A percentile compares a stretch with the other conserved stretches of the same genome.
Evolutionary conservation across 2,113 vertebrate genomes (phyloP).

Genomic region (Lagopus leucura): DNA sequence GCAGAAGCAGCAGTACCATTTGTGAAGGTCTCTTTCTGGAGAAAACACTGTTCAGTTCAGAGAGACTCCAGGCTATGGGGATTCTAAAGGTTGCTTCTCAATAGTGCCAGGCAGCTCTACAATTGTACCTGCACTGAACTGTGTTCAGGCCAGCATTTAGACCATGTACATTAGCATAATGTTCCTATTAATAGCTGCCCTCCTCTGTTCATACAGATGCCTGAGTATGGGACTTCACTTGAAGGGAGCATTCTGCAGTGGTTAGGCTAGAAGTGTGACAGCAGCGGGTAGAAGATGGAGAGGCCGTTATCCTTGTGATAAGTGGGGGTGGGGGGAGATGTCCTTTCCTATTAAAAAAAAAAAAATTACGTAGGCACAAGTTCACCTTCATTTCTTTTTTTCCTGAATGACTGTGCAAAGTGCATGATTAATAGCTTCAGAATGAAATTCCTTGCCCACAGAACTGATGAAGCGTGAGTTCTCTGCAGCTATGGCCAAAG

Average conservation of each 20-base stretch:
- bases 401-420: slow-evolving; percentile 29
- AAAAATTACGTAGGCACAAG: not conserved
- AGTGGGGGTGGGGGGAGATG: not conserved
- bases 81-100: not conserved
- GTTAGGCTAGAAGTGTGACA: not conserved
- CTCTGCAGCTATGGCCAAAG: slow-evolving; percentile 28
- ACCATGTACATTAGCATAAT: not conserved
- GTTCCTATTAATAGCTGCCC: not conserved
- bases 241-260: not conserved
- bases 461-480: slow-evolving; percentile 56
- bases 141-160: not conserved
- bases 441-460: slow-evolving; percentile 37
- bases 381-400: slow-evolving; percentile 27
- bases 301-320: not conserved
- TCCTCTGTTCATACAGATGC: not conserved
- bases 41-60: not conserved
- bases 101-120: not conserved
- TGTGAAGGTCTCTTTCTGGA: slow-evolving; percentile 34
- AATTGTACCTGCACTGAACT: not conserved
- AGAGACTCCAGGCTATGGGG: not conserved
- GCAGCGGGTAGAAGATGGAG: not conserved
- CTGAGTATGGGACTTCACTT: not conserved
- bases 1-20: slow-evolving; percentile 50
- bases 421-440: slow-evolving; percentile 41
- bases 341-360: too few relatives aligned